phyloP scores from a whole-genome alignment of 2,797 vertebrate species.

The Choloepus didactylus region DNA sequence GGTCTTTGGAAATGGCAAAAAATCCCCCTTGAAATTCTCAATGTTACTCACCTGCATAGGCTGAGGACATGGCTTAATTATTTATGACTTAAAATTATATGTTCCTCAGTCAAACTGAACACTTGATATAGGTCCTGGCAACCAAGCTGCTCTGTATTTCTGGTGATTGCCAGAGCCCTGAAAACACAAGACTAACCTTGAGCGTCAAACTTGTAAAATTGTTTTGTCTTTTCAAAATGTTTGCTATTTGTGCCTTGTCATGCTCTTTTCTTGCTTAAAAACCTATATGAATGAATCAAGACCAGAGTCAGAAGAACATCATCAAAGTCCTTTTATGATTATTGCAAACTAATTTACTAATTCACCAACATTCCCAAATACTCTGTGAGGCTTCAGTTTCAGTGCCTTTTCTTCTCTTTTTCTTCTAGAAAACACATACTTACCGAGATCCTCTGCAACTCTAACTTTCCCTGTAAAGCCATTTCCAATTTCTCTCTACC shows the following conservation, averaged over 20 bases:
- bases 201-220: neutral
- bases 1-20: neutral
- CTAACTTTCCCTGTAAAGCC: neutral
- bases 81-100: slow-evolving; percentile 2
- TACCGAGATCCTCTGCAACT: neutral
- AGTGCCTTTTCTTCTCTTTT: neutral
- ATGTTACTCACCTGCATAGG: neutral
- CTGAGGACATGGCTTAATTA: slow-evolving; percentile 20
- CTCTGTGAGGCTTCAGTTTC: neutral
- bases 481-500: neutral
- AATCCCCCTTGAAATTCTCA: neutral
- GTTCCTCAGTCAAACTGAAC: slow-evolving; percentile 51
- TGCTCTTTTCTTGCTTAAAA: neutral
- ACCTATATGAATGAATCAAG: neutral
- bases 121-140: neutral
- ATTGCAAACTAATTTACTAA: neutral
- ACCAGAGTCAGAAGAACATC: neutral
- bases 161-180: neutral
- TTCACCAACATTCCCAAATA: neutral
- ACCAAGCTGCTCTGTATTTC: neutral
- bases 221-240: neutral
- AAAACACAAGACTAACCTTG: neutral
- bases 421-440: neutral
- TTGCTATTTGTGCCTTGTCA: neutral
- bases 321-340: neutral